Base-by-base conservation (phyloP, 1,140 invertebrate genomes). In the Asbolus verrucosus region DNA sequence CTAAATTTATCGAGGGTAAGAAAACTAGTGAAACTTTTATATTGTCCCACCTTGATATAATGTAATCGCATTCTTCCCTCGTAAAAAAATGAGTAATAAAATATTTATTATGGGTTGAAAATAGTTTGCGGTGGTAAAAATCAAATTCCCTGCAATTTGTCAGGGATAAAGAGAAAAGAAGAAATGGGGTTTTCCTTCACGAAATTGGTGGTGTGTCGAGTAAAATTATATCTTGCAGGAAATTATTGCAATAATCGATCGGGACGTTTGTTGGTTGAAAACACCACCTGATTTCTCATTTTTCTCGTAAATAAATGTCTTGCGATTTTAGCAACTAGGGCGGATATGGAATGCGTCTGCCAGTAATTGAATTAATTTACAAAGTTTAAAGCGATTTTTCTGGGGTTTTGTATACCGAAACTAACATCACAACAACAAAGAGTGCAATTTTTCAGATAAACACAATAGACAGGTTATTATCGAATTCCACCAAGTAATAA, bases 361-460 rank as follows among this genome's bases (percentile, higher is more conserved):
- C 4, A 5, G 11, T 9, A 14, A 24, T 54, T 27, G 21, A 16
- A 27, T 54, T 54, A 54, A 54, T 54, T 18, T 13, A 30, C 11
- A 54, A 54, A 54, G 46, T 54, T 54, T 54, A 54, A 54, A 54
- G 1, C 46, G 19, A 54, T 54, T 54, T 54, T 54, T 54, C 46
- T 54, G 24, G 11, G 46, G n/a, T 54, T 54, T 54, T 54, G 46
- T 54, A 18, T n/a, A 4, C 4, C 4, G 27, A 30, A 30, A 30
- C 33, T 11, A 36, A 36, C 33, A 11, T 13, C 11, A 5, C 9
- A 24, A 13, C 9, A 27, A 54, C 46, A 54, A 54, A 54, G 46
- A 24, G 14, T 27, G 46, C 46, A 54, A 54, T 54, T 54, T 54
- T 54, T 54, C 46, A 19, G 15, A 19, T 50, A 50, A 50, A 50